A percentile compares a stretch with the other conserved stretches of the same genome.
These are phyloP conservation scores for Urocynchramus pylzowi DNA, from an alignment of 2,113 vertebrate species.

Conservation along the genomic window DNA sequence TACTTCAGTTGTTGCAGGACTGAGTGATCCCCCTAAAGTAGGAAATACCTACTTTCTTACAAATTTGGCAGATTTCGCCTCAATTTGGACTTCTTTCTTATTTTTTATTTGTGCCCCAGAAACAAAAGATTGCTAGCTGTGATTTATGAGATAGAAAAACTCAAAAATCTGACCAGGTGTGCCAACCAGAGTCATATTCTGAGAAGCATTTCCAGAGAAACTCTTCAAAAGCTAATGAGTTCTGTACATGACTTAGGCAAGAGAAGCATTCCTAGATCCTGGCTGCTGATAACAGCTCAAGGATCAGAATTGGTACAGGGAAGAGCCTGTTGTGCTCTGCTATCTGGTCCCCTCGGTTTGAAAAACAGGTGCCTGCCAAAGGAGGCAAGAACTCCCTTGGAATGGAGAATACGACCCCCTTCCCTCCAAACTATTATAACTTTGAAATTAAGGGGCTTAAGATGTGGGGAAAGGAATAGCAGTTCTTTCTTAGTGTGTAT, in stretches of 20 bases:
- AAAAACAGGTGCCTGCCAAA: not conserved
- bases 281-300: not conserved
- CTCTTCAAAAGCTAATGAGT: not conserved
- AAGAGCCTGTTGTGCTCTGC: not conserved
- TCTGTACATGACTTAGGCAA: not conserved
- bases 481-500: not conserved
- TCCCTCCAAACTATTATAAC: not conserved
- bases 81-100: not conserved
- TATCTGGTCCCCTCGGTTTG: no score
- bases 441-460: not conserved
- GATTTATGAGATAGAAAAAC: not conserved
- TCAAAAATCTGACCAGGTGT: not conserved
- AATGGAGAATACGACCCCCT: not conserved
- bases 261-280: not conserved
- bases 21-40: not conserved
- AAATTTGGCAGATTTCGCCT: not conserved
- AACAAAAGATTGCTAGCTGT: not conserved
- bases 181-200: not conserved
- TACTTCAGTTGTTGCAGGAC: not conserved
- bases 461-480: no score
- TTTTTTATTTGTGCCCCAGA: not conserved
- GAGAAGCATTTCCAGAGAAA: not conserved
- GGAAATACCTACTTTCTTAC: no score
- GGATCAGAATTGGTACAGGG: not conserved
- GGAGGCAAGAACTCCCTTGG: rapidly evolving